Evolutionary conservation across 2,888 invertebrate species (phyloP).

Genomic region (Eristalinus sepulchralis): DNA sequence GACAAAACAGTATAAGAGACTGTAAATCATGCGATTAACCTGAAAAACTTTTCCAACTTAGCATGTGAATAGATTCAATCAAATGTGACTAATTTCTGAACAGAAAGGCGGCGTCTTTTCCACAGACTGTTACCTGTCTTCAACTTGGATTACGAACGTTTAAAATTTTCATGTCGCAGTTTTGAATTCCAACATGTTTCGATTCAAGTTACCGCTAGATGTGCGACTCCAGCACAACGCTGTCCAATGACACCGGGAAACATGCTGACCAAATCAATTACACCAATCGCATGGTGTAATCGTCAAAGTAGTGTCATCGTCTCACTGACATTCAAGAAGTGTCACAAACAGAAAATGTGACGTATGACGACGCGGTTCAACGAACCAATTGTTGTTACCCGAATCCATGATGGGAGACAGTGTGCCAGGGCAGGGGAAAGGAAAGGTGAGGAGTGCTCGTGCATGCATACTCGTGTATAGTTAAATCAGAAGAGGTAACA

Average conservation of each 20-base stretch:
- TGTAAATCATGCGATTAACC: constrained; percentile 36
- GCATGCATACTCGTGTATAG: constrained; percentile 42
- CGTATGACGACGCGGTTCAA: constrained; percentile 57
- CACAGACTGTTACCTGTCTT: background rate
- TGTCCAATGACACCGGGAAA: constrained; percentile 54
- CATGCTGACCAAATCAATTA: constrained; percentile 52
- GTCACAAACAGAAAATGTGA: constrained; percentile 33
- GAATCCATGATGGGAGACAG: constrained; percentile 39
- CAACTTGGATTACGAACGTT: constrained; percentile 18
- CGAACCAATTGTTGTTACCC: constrained; percentile 70
- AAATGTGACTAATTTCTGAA: constrained; percentile 3
- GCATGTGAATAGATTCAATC: constrained; percentile 2
- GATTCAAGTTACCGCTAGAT: constrained; percentile 46
- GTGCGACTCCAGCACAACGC: constrained; percentile 47
- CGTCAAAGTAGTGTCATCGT: constrained; percentile 61
- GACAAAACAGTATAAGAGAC: background rate
- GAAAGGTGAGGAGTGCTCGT: background rate
- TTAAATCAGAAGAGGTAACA: constrained; percentile 58
- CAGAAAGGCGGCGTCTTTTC: background rate
- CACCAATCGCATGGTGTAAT: constrained; percentile 64
- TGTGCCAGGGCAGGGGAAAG: background rate
- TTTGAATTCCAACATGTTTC: constrained; percentile 50
- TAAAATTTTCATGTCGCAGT: constrained; percentile 32
- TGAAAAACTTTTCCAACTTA: constrained; percentile 5
- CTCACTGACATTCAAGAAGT: constrained; percentile 40